Base-by-base conservation (phyloP, 2,113 vertebrate species). In the Calidris pygmaea region DNA sequence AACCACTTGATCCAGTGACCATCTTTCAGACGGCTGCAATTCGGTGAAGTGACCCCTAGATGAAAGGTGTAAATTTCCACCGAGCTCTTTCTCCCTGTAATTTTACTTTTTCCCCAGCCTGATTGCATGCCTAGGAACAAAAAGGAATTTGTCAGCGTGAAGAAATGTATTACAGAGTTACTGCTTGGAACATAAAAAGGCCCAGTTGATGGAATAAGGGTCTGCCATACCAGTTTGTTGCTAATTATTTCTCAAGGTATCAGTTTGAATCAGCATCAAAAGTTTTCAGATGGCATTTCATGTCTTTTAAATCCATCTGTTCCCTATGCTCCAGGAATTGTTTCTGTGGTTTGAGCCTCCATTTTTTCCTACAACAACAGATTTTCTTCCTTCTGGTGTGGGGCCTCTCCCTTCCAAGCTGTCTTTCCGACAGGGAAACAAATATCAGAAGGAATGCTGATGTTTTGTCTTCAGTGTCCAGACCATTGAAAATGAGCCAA, bases 191-290 rank as follows among this genome's bases (percentile, higher is more conserved):
- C 13, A 10, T 52, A 35, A 90, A 93, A 85, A 0, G 0, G 35
- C 14, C 4, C 1, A 0, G 34, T 14, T 6, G 3, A 48, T 56
- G 34, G 66, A 79, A 75, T 52, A 81, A 52, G 87, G 43, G 13
- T 84, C 80, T 94, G 72, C 29, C 32, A n/a, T 21, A 58, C 10
- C 37, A 45, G 5, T 77, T 66, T 70, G 32, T 47, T 80, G 41
- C 86, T 78, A 74, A 90, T 72, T 66, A 59, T 89, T 93, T 92
- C 91, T 78, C 76, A 50, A 87, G 56, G 83, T 82, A 59, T 68
- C n/a, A 23, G 48, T 89, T 24, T 68, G 35, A 91, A 68, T 72
- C 35, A 66, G 14, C 16, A 75, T 27, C n/a, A 60, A 35, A 86
- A 56, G 9, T 67, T 85, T 91, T 75, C 19, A 41, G 70, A 60